Base-by-base conservation (phyloP, 92 coral and sea anemone genomes). In the Heliopora coerulea region DNA sequence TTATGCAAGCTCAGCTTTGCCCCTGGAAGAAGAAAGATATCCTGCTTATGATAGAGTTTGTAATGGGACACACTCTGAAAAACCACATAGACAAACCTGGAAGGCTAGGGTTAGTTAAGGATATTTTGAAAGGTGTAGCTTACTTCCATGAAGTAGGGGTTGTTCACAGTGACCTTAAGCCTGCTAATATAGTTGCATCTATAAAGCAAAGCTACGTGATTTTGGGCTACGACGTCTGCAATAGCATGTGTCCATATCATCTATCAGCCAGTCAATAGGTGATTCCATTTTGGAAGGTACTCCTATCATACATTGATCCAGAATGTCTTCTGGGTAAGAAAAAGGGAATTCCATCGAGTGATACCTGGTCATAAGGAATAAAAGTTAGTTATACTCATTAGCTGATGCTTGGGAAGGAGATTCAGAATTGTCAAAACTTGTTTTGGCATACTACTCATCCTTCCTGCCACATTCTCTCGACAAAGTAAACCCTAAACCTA, bases 121-220 rank as follows among this genome's bases (percentile, higher is more conserved):
- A 65, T 19, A 66, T 84, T 14, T 15, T 84, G 33, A 84, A 84
- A 3, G 67, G 44, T 29, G 67, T 61, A 27, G 67, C 67, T 61
- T 61, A 61, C 67, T 61, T 61, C 14, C 6, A 37, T 37, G 42
- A 37, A 11, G 41, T 15, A 7, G 23, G 46, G 32, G 83, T 83
- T 33, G 77, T 72, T 15, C 87, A 83, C 64, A 69, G 86, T 1
- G 86, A 76, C 61, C 10, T 82, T 0, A 82, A 82, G 82, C 82
- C 82, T 34, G 86, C 78, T 8, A 82, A 82, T 69, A 82, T 82
- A 29, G 46, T 82, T 40, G 65, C 75, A 4, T 40, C 78, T 27
- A 83, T 9, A 33, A 17, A 29, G 77, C 80, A 10, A 83, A 83
- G 74, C 50, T 78, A 6, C 78, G 87, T 73, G 87, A 83, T 65